These are phyloP conservation scores for Bostrychus sinensis DNA, from an alignment of 2,113 vertebrate genomes.

Conservation along the genomic window DNA sequence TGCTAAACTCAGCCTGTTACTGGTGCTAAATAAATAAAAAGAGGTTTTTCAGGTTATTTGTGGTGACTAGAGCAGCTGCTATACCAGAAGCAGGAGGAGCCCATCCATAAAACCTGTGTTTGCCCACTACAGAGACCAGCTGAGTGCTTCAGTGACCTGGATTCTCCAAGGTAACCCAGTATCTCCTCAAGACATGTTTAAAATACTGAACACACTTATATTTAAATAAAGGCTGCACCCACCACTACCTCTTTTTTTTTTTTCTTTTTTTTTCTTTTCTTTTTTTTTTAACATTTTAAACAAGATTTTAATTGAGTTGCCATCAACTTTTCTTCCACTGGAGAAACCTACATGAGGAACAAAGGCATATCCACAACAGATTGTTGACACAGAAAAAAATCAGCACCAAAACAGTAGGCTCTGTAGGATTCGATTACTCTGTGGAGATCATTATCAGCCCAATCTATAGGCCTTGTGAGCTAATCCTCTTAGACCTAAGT, in stretches of 20 bases:
- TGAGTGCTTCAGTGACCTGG: constrained; percentile 1
- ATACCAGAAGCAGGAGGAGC: background rate
- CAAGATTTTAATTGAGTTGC: background rate
- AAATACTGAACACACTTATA: background rate
- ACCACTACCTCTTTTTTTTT: no score
- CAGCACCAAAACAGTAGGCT: background rate
- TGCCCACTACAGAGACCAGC: background rate
- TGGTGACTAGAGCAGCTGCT: constrained; percentile 5
- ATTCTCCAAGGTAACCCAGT: constrained; percentile 1
- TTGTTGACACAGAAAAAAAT: background rate
- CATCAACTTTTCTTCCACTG: no score
- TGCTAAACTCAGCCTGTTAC: background rate
- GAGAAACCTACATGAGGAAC: background rate
- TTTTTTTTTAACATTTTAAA: background rate
- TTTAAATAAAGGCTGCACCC: background rate
- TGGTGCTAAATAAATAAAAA: background rate
- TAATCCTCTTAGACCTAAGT: constrained; percentile 1
- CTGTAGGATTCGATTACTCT: background rate
- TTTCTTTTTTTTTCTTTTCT: background rate
- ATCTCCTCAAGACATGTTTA: background rate
- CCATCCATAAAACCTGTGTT: constrained; percentile 4
- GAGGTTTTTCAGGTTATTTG: background rate
- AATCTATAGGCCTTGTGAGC: background rate
- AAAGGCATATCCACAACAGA: background rate
- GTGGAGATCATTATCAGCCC: background rate